These are phyloP conservation scores for Apistogramma diplotaenia DNA, from an alignment of 2,113 vertebrate species.

Conservation along the genomic window DNA sequence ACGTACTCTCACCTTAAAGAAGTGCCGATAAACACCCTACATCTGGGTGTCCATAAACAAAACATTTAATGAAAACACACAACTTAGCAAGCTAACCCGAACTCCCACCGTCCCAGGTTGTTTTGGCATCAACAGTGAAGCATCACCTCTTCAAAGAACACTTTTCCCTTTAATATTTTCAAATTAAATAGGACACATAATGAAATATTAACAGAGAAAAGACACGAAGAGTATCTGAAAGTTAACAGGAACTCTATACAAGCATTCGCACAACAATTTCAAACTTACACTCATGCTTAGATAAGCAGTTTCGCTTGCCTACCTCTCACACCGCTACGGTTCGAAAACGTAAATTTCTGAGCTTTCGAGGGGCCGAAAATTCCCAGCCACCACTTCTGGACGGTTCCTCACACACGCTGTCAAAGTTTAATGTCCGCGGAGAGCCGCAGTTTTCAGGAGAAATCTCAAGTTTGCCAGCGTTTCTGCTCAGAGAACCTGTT, in stretches of 20 bases:
- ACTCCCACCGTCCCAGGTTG: not conserved
- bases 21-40: not conserved
- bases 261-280: not conserved
- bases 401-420: not conserved
- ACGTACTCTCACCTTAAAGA: not conserved
- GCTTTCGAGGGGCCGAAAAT: not conserved
- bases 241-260: not conserved
- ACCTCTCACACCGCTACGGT: conserved; percentile 40
- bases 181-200: not conserved
- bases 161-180: not conserved
- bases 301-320: conserved; percentile 54
- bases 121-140: not conserved
- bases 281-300: conserved; percentile 59
- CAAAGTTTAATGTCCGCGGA: not conserved
- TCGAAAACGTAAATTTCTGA: conserved; percentile 27
- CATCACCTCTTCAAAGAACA: not conserved
- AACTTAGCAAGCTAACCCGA: conserved; percentile 31
- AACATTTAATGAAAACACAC: not conserved
- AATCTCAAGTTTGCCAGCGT: not conserved
- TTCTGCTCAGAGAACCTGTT: conserved; percentile 62
- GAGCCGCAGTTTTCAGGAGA: not conserved
- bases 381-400: not conserved
- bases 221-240: not conserved
- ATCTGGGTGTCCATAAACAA: not conserved
- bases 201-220: not conserved